These are phyloP conservation scores for Lasioglossum malachurum DNA, from an alignment of 2,888 invertebrate species.

Conservation along the genomic window DNA sequence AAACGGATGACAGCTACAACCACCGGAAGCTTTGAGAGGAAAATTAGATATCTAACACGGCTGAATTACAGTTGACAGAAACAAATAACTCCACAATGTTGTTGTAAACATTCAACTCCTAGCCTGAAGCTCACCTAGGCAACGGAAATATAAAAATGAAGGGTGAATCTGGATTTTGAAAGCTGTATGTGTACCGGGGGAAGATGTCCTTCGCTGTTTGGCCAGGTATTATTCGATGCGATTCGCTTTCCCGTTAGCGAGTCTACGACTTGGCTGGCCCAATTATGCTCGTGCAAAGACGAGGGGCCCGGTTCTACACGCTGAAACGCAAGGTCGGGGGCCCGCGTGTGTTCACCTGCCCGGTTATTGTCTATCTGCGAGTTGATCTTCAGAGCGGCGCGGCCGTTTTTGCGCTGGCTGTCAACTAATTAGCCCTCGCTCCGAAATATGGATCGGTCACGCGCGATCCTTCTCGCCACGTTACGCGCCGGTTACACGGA, in stretches of 20 bases:
- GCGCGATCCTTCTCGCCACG: slow-evolving; percentile 24
- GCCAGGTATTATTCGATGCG: slow-evolving; percentile 24
- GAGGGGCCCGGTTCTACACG: not conserved
- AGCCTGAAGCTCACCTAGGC: not conserved
- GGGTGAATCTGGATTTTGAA: too few relatives aligned
- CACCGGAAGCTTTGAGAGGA: not conserved
- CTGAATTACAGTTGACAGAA: not conserved
- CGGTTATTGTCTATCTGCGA: slow-evolving; percentile 35
- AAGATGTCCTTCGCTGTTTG: slow-evolving; percentile 6
- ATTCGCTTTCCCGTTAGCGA: slow-evolving; percentile 39
- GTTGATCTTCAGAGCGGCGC: slow-evolving; percentile 22
- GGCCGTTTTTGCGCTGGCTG: slow-evolving; percentile 32
- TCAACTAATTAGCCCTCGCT: slow-evolving; percentile 43
- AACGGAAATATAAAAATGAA: not conserved
- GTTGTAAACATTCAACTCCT: not conserved
- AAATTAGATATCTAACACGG: not conserved
- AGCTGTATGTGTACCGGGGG: not conserved
- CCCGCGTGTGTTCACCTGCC: slow-evolving; percentile 42
- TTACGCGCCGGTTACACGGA: slow-evolving; percentile 32
- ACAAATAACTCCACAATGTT: not conserved
- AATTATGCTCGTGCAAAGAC: slow-evolving; percentile 24
- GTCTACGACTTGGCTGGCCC: slow-evolving; percentile 5
- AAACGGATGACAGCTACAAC: not conserved
- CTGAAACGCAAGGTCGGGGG: slow-evolving; percentile 38
- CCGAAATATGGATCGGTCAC: slow-evolving; percentile 44